phyloP scores from a whole-genome alignment of 2,113 vertebrate species.

The Empidonax alnorum region DNA sequence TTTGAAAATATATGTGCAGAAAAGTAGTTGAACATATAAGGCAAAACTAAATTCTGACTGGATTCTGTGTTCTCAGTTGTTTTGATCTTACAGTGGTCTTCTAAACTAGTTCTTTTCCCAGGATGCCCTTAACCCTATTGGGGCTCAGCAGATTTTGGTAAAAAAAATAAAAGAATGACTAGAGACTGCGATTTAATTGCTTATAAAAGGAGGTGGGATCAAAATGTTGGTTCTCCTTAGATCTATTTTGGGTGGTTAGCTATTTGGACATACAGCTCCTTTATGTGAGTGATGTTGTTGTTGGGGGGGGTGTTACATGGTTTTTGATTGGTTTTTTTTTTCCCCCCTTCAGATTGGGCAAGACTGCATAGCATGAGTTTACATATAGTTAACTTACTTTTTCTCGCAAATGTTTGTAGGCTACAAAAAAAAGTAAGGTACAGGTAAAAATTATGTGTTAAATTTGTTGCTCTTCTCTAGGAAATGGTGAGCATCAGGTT shows the following conservation, averaged over 20 bases:
- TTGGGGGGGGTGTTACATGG: no score
- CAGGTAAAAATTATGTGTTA: not conserved
- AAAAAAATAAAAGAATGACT: not conserved
- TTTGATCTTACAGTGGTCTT: not conserved
- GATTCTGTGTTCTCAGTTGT: not conserved
- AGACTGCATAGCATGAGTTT: not conserved
- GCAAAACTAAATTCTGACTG: not conserved
- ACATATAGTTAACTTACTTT: not conserved
- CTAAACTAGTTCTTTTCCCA: not conserved
- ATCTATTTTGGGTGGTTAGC: not conserved
- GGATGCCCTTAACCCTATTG: not conserved
- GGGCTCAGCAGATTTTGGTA: not conserved
- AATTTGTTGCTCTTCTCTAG: not conserved
- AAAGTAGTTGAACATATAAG: not conserved
- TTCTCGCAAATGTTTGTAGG: not conserved
- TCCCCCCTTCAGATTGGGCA: not conserved
- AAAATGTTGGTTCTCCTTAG: not conserved
- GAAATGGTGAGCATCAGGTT: not conserved
- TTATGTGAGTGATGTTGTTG: not conserved
- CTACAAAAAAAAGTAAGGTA: not conserved
- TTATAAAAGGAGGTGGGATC: not conserved
- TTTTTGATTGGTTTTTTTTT: no score
- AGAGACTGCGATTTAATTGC: not conserved
- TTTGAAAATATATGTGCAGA: not conserved
- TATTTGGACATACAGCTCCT: rapidly evolving